Evolutionary conservation across 2,888 invertebrate species (phyloP).

Genomic region (Meta bourneti): DNA sequence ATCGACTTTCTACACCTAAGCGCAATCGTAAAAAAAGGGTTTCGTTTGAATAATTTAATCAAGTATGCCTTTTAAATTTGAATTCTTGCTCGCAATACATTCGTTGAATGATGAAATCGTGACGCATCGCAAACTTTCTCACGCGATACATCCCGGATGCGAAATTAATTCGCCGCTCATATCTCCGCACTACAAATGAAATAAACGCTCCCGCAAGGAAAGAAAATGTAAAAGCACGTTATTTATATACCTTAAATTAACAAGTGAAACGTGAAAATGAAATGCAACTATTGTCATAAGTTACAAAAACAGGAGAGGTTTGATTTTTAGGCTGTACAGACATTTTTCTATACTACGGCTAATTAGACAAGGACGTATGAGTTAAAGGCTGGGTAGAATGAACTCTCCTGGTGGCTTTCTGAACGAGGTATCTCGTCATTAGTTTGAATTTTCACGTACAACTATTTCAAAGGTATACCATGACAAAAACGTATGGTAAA

Average conservation of each 20-base stretch:
- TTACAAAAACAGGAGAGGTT: too few relatives aligned
- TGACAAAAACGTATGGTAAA: too few relatives aligned
- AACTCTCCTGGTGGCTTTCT: too few relatives aligned
- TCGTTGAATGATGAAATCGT: conserved; percentile 28
- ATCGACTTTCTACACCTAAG: not conserved
- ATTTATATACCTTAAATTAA: not conserved
- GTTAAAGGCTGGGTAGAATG: too few relatives aligned
- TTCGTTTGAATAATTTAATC: conserved; percentile 50
- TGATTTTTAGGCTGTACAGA: too few relatives aligned
- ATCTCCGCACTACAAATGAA: conserved; percentile 27
- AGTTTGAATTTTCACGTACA: too few relatives aligned
- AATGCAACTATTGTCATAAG: too few relatives aligned
- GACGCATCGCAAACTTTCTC: conserved; percentile 10
- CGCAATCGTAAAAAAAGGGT: not conserved
- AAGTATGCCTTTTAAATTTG: conserved; percentile 35
- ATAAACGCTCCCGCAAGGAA: not conserved
- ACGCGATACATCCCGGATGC: conserved; percentile 3
- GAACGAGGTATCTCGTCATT: too few relatives aligned
- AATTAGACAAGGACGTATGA: too few relatives aligned
- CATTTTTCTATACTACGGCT: too few relatives aligned
- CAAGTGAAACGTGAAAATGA: not conserved
- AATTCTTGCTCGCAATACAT: conserved; percentile 20
- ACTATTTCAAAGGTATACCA: too few relatives aligned
- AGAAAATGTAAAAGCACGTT: not conserved
- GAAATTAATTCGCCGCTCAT: conserved; percentile 39